phyloP scores from a whole-genome alignment of 2,797 vertebrate genomes.

The Coilia nasus region DNA sequence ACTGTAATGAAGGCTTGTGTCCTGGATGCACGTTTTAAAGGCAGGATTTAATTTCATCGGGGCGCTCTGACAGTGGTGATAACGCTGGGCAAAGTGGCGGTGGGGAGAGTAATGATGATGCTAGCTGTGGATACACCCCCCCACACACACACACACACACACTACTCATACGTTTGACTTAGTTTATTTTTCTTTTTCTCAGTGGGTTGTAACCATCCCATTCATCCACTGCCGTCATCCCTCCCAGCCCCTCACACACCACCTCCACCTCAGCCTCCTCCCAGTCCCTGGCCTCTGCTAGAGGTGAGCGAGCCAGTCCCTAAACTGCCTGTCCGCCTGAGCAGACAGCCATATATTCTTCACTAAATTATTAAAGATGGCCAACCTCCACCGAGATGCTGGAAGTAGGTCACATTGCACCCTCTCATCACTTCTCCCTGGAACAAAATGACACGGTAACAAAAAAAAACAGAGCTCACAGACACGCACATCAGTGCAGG shows the following conservation, averaged over 20 bases:
- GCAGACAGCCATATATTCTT: constrained; percentile 19
- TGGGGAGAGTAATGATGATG: background rate
- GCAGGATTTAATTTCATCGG: background rate
- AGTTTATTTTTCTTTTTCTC: background rate
- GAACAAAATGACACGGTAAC: background rate
- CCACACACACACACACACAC: background rate
- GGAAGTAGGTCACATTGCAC: constrained; percentile 22
- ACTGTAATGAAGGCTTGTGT: constrained; percentile 17
- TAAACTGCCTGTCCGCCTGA: background rate
- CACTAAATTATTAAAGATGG: constrained; percentile 20
- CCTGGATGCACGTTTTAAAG: background rate
- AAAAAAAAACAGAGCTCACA: background rate
- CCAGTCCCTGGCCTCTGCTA: background rate
- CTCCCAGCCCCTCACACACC: background rate
- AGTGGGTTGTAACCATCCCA: background rate
- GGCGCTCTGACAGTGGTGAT: background rate
- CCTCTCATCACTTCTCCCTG: constrained; percentile 10
- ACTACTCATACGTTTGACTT: background rate
- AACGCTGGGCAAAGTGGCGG: background rate
- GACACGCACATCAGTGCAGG: background rate
- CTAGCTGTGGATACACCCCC: background rate
- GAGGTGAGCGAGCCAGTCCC: background rate
- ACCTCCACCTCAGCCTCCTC: background rate
- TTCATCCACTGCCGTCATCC: background rate
- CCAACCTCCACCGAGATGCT: constrained; percentile 8